Evolutionary conservation across 2,797 vertebrate species (phyloP).

Genomic region (Pygocentrus nattereri): DNA sequence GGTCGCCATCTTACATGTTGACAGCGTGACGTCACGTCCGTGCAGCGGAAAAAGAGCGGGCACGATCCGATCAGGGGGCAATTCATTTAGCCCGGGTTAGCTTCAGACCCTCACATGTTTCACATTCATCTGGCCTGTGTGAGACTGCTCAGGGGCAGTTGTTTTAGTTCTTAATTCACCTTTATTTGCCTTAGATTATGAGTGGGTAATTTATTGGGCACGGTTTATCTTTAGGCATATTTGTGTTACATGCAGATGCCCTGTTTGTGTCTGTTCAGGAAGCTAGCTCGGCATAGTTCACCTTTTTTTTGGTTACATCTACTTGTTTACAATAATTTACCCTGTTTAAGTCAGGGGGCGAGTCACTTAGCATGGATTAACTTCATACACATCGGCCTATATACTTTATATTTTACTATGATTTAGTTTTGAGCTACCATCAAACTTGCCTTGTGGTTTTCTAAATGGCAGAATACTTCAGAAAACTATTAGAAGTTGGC

Average conservation of each 20-base stretch:
- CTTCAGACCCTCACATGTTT: neutral
- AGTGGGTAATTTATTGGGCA: neutral
- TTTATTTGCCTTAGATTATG: neutral
- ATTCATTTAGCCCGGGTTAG: neutral
- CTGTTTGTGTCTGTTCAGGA: neutral
- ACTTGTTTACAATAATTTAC: neutral
- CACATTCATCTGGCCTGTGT: neutral
- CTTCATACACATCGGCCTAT: too few species aligned
- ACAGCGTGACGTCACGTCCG: slow-evolving; percentile 85
- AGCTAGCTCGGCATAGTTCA: too few species aligned
- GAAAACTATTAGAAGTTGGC: too few species aligned
- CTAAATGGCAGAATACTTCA: too few species aligned
- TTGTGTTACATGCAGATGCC: neutral
- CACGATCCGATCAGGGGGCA: neutral
- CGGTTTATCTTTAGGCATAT: neutral
- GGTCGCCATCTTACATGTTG: slow-evolving; percentile 93
- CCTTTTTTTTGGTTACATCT: neutral
- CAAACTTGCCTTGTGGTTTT: too few species aligned
- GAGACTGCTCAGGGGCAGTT: neutral
- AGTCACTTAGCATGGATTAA: too few species aligned
- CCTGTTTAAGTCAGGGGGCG: too few species aligned
- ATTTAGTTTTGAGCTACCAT: too few species aligned
- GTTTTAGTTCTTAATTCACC: neutral
- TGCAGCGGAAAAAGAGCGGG: slow-evolving; percentile 26
- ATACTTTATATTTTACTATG: too few species aligned